Conservation (phyloP, 1,140 invertebrate species). For the Octopus bimaculoides region DNA sequence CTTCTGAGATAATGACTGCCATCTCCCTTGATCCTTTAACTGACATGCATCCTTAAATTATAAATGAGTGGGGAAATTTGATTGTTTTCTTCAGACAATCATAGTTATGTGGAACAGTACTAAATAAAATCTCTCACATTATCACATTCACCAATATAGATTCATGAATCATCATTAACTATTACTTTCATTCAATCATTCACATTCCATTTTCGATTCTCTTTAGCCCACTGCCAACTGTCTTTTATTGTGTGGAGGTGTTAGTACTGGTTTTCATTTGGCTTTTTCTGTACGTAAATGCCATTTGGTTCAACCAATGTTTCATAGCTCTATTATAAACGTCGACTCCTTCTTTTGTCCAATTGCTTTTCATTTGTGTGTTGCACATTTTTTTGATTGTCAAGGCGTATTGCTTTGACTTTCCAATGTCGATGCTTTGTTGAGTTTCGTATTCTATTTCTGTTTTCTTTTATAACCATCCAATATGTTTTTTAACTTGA, state of each 20-base stretch:
- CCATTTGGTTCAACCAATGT: neutral
- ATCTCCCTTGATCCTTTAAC: neutral
- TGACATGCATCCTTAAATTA: neutral
- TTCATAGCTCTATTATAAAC: neutral
- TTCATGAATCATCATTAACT: neutral
- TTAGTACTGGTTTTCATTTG: slow-evolving; percentile 1
- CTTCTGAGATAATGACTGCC: too few relatives aligned
- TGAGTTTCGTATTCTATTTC: neutral
- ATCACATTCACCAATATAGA: neutral
- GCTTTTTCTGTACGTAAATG: neutral
- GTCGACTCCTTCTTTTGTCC: neutral
- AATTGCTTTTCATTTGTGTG: neutral
- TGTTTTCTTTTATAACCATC: slow-evolving; percentile 5
- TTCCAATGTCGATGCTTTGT: neutral
- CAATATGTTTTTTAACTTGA: neutral
- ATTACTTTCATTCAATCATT: slow-evolving; percentile 7
- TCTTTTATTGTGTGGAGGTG: neutral
- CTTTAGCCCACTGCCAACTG: neutral
- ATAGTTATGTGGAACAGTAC: neutral
- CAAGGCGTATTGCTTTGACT: slow-evolving; percentile 4
- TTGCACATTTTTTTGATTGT: slow-evolving; percentile 2
- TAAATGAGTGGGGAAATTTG: slow-evolving; percentile 5
- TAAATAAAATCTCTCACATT: neutral
- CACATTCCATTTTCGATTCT: neutral
- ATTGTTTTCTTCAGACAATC: neutral